A percentile compares a stretch with the other conserved stretches of the same genome.
phyloP scores from a whole-genome alignment of 2,113 vertebrate genomes.

The Hypomesus transpacificus region DNA sequence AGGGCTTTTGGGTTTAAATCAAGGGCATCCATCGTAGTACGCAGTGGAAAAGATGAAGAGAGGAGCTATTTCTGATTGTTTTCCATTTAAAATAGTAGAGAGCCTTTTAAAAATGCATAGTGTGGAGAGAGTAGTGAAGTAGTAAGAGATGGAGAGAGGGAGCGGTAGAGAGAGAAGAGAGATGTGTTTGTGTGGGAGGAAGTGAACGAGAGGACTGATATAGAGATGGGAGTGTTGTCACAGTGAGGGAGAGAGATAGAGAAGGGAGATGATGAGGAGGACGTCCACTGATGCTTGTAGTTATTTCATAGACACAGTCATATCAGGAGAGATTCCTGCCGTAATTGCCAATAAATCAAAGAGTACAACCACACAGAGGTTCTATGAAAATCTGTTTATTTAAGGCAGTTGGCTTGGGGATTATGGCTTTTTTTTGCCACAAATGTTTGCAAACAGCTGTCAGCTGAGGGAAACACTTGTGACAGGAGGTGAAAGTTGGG shows the following conservation, averaged over 20 bases:
- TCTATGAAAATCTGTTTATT: too few species aligned
- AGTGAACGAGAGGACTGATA: constrained; percentile 3
- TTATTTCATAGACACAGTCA: too few species aligned
- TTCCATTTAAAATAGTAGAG: constrained; percentile 26
- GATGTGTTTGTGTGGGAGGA: background rate
- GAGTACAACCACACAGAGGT: too few species aligned
- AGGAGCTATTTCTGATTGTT: constrained; percentile 51
- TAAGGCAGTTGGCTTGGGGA: too few species aligned
- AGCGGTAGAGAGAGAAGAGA: constrained; percentile 30
- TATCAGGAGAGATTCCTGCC: too few species aligned
- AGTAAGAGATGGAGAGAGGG: constrained; percentile 18
- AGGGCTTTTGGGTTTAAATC: constrained; percentile 38
- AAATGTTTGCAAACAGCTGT: too few species aligned
- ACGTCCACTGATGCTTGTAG: too few species aligned
- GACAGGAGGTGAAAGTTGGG: too few species aligned
- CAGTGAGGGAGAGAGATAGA: background rate
- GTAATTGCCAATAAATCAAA: too few species aligned
- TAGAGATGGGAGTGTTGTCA: constrained; percentile 27
- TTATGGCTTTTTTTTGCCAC: too few species aligned
- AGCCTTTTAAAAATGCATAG: constrained; percentile 56
- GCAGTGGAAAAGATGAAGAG: constrained; percentile 13
- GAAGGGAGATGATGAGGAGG: too few species aligned
- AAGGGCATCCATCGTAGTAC: constrained; percentile 17
- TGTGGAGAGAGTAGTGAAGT: constrained; percentile 8
- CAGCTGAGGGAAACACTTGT: too few species aligned